Evolutionary conservation across 2,888 invertebrate genomes (phyloP).

Genomic region (Dioctria linearis): DNA sequence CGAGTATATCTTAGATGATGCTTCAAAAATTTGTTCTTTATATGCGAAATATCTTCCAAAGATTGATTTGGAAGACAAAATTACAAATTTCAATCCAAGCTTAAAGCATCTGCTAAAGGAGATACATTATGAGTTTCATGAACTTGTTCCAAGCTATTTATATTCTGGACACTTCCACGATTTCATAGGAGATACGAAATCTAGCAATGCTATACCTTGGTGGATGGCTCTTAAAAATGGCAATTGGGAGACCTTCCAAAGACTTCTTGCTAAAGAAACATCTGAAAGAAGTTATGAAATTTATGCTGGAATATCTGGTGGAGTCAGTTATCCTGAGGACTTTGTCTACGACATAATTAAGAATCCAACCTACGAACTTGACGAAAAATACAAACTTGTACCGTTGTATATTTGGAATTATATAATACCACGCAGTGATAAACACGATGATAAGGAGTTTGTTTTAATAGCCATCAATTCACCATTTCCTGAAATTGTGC

Average conservation of each 20-base stretch:
- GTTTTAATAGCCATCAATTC: slow-evolving; percentile 44
- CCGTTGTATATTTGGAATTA: slow-evolving; percentile 38
- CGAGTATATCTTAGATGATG: background rate
- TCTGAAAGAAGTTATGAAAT: slow-evolving; percentile 6
- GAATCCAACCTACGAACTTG: background rate
- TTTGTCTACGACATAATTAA: background rate
- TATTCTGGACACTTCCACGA: background rate
- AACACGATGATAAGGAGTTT: background rate
- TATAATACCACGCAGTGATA: background rate
- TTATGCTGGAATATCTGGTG: background rate
- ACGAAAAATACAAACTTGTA: background rate
- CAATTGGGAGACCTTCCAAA: slow-evolving; percentile 1
- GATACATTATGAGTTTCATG: background rate
- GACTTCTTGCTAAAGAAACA: background rate
- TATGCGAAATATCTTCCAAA: too few species aligned
- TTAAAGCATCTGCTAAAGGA: background rate
- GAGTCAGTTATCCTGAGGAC: background rate
- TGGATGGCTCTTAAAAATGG: background rate
- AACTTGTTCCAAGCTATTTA: background rate
- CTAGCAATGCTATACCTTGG: slow-evolving; percentile 6
- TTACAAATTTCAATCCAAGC: background rate
- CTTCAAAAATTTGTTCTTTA: background rate
- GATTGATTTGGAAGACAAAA: background rate
- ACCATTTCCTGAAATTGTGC: slow-evolving; percentile 12
- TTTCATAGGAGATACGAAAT: background rate